A percentile compares a stretch with the other conserved stretches of the same genome.
Conservation (phyloP, 2,888 invertebrate species). For the Cepaea hortensis region DNA sequence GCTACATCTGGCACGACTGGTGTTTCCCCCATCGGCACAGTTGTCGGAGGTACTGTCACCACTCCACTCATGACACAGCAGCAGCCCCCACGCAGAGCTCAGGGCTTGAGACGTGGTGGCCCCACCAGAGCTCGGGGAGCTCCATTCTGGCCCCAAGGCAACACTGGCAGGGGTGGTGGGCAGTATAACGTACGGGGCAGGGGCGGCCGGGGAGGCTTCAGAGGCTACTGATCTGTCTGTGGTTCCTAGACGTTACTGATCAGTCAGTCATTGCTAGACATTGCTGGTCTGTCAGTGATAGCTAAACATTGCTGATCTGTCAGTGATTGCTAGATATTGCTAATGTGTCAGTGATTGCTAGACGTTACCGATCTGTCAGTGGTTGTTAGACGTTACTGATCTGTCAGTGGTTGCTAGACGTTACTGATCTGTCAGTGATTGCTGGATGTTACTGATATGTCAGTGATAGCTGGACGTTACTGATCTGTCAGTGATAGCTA, state of each 20-base stretch:
- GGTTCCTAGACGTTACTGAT: not conserved
- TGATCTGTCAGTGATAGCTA: too few species aligned
- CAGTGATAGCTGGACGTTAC: too few species aligned
- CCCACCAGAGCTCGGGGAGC: conserved; percentile 47
- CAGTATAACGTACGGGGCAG: conserved; percentile 29
- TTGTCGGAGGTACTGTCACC: conserved; percentile 38
- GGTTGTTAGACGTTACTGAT: too few species aligned
- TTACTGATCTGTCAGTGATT: too few species aligned
- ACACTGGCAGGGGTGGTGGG: conserved; percentile 42
- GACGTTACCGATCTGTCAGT: too few species aligned
- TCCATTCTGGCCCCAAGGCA: conserved; percentile 49
- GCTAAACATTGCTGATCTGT: too few species aligned
- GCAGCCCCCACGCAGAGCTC: conserved; percentile 43
- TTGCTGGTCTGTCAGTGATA: too few species aligned
- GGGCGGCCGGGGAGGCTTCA: conserved; percentile 28
- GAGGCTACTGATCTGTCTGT: conserved; percentile 4
- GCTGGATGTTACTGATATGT: too few species aligned
- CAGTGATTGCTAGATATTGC: too few species aligned
- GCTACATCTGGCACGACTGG: conserved; percentile 8
- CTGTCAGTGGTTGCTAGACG: too few species aligned
- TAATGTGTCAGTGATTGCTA: too few species aligned
- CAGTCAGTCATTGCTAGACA: too few species aligned
- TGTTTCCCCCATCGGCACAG: conserved; percentile 24
- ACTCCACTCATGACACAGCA: conserved; percentile 40
- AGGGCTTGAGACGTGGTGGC: conserved; percentile 56